Evolutionary conservation across 2,888 invertebrate genomes (phyloP).

Genomic region (Pachymerium ferrugineum): DNA sequence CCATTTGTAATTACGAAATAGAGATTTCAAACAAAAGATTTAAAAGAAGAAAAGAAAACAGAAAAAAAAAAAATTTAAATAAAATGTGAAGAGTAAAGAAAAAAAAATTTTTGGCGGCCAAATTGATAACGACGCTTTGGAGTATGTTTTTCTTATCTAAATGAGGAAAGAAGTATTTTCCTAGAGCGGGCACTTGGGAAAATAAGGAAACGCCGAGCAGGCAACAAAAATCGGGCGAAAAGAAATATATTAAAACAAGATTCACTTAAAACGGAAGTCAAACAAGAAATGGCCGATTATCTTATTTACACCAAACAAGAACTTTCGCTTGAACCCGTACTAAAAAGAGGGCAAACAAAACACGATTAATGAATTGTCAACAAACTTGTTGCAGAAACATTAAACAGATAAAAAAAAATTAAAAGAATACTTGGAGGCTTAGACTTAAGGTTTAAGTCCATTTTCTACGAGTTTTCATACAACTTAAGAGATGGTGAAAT

Average conservation of each 20-base stretch:
- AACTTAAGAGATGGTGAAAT: not conserved
- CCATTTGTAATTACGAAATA: not conserved
- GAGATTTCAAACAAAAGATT: not conserved
- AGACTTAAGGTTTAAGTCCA: not conserved
- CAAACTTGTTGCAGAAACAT: not conserved
- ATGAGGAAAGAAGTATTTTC: constrained; percentile 19
- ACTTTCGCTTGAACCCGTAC: constrained; percentile 8
- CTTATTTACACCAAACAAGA: constrained; percentile 27
- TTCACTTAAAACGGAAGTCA: constrained; percentile 19
- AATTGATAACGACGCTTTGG: constrained; percentile 22
- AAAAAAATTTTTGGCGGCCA: constrained; percentile 8
- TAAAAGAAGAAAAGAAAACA: not conserved
- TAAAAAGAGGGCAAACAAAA: constrained; percentile 15
- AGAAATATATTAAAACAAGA: constrained; percentile 7
- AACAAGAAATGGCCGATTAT: constrained; percentile 22
- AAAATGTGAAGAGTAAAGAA: not conserved
- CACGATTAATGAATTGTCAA: constrained; percentile 25
- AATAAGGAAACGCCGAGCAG: not conserved
- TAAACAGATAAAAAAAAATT: not conserved
- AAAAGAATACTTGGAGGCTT: not conserved
- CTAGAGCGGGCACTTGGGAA: constrained; percentile 22
- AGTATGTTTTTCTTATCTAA: constrained; percentile 27
- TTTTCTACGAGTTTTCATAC: not conserved
- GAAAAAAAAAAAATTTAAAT: constrained; percentile 18
- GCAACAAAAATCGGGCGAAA: not conserved